A percentile compares a stretch with the other conserved stretches of the same genome.
Evolutionary conservation across 92 coral and sea anemone genomes (phyloP).

Genomic region (Porites cylindrica): DNA sequence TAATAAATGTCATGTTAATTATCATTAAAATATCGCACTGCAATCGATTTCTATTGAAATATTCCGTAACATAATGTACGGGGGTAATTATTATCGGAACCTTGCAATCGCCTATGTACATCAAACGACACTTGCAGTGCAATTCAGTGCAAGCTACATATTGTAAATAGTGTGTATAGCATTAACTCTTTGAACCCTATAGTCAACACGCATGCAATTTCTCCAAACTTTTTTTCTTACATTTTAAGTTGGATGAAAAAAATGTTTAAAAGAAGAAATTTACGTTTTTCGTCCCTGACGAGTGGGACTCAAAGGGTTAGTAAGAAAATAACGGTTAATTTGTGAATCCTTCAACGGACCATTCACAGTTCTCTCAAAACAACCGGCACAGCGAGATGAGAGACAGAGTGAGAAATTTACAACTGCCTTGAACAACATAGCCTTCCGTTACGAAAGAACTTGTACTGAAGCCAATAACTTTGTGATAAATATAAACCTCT

Average conservation of each 20-base stretch:
- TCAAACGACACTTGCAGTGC: too few species aligned
- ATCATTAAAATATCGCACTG: constrained; percentile 6
- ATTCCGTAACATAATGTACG: not conserved
- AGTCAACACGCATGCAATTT: too few species aligned
- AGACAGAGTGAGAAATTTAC: not conserved
- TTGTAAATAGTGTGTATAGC: not conserved
- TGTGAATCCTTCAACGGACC: not conserved
- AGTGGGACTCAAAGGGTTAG: too few species aligned
- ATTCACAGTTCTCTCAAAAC: not conserved
- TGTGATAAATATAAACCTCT: constrained; percentile 23
- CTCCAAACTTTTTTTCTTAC: too few species aligned
- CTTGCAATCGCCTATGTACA: not conserved
- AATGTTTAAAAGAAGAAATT: too few species aligned
- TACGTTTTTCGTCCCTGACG: too few species aligned
- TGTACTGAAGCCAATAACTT: constrained; percentile 30
- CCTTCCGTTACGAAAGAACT: constrained; percentile 54
- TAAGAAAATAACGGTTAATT: too few species aligned
- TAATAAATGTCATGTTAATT: not conserved
- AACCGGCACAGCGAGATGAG: not conserved
- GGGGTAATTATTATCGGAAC: not conserved
- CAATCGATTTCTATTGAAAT: not conserved
- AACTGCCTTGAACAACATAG: not conserved
- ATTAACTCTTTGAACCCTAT: not conserved
- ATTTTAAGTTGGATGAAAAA: too few species aligned
- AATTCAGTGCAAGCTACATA: not conserved